These are phyloP conservation scores for Poeciliopsis gracilis DNA, from an alignment of 2,797 vertebrate species.

Conservation along the genomic window DNA sequence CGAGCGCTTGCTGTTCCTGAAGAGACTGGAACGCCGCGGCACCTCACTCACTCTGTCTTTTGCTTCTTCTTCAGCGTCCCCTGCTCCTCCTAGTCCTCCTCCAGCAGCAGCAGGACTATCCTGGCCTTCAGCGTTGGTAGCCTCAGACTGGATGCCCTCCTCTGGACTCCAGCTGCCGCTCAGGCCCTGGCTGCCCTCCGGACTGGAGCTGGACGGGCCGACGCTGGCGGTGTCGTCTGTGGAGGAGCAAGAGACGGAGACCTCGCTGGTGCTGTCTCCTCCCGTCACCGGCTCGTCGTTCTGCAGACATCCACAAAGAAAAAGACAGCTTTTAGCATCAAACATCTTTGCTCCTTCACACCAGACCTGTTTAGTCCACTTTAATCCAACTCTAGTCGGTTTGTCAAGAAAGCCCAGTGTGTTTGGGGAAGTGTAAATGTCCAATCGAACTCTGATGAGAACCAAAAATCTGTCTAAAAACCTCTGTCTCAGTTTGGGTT, in stretches of 20 bases:
- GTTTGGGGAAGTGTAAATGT: too few relatives aligned
- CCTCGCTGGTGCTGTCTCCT: slow-evolving; percentile 80
- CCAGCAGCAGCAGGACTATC: slow-evolving; percentile 45
- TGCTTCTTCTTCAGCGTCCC: slow-evolving; percentile 90
- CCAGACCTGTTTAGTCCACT: too few relatives aligned
- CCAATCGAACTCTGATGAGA: too few relatives aligned
- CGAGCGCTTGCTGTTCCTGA: slow-evolving; percentile 83
- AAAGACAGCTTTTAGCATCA: not conserved
- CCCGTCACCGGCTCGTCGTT: slow-evolving; percentile 69
- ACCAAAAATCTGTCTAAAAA: too few relatives aligned
- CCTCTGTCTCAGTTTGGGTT: too few relatives aligned
- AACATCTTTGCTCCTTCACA: not conserved
- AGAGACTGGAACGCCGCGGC: slow-evolving; percentile 71
- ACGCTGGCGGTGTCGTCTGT: slow-evolving; percentile 84
- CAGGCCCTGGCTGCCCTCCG: slow-evolving; percentile 64
- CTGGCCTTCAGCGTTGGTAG: slow-evolving; percentile 21
- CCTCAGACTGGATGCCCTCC: slow-evolving; percentile 65
- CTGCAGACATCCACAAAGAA: slow-evolving; percentile 44
- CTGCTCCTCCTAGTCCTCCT: slow-evolving; percentile 64
- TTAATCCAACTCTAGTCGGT: too few relatives aligned
- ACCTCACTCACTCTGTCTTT: slow-evolving; percentile 92
- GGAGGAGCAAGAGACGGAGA: slow-evolving; percentile 86
- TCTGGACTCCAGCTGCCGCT: slow-evolving; percentile 83
- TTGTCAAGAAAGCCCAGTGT: too few relatives aligned
- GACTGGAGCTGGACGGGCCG: slow-evolving; percentile 75